Conservation (phyloP, 1,140 invertebrate species). For the Zophobas atratus region DNA sequence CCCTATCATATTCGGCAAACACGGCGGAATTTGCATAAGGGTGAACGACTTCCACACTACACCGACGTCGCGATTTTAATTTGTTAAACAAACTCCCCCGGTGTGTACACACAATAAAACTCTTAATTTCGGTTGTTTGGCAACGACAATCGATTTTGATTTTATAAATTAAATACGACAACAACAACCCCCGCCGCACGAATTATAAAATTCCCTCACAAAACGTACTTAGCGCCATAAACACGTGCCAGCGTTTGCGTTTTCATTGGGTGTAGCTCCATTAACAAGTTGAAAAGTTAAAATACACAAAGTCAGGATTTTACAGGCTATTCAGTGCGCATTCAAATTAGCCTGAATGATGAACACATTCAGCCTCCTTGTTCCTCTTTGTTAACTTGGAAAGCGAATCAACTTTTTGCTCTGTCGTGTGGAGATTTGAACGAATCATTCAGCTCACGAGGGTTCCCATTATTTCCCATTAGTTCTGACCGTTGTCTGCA, state of each 20-base stretch:
- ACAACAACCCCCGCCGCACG: no score
- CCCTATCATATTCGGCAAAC: conserved; percentile 8
- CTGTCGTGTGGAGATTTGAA: conserved; percentile 15
- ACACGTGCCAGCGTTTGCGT: conserved; percentile 34
- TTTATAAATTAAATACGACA: no score
- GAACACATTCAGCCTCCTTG: conserved; percentile 24
- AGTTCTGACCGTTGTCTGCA: background rate
- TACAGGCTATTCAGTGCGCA: conserved; percentile 23
- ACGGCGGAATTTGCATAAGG: conserved; percentile 10
- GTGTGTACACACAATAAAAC: no score
- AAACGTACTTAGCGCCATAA: conserved; percentile 27
- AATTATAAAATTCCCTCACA: conserved; percentile 28
- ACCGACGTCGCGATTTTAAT: no score
- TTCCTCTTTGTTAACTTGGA: conserved; percentile 1
- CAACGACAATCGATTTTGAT: no score
- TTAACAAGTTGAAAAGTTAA: conserved; percentile 40
- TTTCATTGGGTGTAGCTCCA: conserved; percentile 34
- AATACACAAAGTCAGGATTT: conserved; percentile 38
- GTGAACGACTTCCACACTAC: background rate
- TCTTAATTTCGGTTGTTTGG: no score
- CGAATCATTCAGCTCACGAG: conserved; percentile 1
- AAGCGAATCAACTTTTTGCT: background rate
- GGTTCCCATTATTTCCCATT: conserved; percentile 8
- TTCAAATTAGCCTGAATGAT: conserved; percentile 26
- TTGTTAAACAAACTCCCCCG: no score